phyloP scores from a whole-genome alignment of 1,140 invertebrate species.

The Drosophila suzukii region DNA sequence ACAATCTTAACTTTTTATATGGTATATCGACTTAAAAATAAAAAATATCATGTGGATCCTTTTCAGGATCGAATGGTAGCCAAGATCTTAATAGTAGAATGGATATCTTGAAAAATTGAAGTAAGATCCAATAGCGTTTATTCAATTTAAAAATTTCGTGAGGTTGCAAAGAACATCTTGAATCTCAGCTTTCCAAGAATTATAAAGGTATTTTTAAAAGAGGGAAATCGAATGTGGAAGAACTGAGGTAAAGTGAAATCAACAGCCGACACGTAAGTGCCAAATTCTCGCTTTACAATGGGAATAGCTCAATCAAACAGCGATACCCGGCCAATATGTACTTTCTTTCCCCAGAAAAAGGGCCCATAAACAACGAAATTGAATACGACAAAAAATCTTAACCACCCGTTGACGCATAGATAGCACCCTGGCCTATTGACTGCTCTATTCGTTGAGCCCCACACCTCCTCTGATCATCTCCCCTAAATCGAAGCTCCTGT shows the following conservation, averaged over 20 bases:
- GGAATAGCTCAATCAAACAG: slow-evolving; percentile 13
- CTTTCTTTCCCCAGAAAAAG: background rate
- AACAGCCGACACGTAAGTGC: slow-evolving; percentile 2
- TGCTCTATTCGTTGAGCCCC: slow-evolving; percentile 15
- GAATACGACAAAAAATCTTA: slow-evolving; percentile 80
- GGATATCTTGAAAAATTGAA: too few species aligned
- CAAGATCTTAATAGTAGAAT: too few species aligned
- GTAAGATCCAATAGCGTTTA: too few species aligned
- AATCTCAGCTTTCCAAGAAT: too few species aligned
- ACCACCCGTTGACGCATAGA: slow-evolving; percentile 61
- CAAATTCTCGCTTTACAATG: background rate
- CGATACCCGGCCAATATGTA: background rate
- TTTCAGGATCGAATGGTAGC: background rate
- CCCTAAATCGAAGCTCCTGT: slow-evolving; percentile 39
- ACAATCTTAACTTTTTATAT: too few species aligned
- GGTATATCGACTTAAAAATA: too few species aligned
- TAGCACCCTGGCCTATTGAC: slow-evolving; percentile 47
- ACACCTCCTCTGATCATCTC: slow-evolving; percentile 9
- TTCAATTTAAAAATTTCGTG: too few species aligned
- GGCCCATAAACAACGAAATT: slow-evolving; percentile 70
- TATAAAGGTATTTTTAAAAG: too few species aligned
- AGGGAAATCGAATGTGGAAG: too few species aligned
- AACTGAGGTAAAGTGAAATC: background rate
- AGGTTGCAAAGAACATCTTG: too few species aligned
- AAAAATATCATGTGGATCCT: background rate